A percentile compares a stretch with the other conserved stretches of the same genome.
Conservation (phyloP, 2,888 invertebrate species). For the Serrognathus titanus region DNA sequence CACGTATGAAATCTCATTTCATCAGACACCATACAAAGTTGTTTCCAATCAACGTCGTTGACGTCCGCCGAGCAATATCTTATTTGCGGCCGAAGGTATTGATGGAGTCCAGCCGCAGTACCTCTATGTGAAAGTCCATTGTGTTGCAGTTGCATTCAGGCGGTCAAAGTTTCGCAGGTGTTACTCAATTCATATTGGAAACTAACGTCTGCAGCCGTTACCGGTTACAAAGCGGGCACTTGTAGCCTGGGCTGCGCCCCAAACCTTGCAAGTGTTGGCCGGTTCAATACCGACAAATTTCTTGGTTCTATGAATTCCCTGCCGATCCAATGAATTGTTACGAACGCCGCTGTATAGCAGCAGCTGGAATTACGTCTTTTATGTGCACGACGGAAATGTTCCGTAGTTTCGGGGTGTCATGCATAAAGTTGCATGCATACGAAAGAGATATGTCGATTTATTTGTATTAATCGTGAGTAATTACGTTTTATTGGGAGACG, state of each 20-base stretch:
- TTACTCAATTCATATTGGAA: constrained; percentile 30
- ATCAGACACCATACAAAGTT: constrained; percentile 10
- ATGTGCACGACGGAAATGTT: constrained; percentile 3
- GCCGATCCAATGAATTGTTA: constrained; percentile 2
- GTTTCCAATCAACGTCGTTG: constrained; percentile 13
- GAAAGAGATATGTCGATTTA: not conserved
- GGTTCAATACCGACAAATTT: constrained; percentile 1
- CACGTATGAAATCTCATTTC: not conserved
- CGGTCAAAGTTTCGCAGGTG: constrained; percentile 42
- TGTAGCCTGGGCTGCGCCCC: not conserved
- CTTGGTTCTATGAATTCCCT: constrained; percentile 1
- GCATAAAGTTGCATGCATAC: not conserved
- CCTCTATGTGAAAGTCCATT: constrained; percentile 20
- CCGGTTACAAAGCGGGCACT: not conserved
- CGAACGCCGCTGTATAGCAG: not conserved
- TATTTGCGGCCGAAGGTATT: constrained; percentile 21
- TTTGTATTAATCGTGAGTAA: not conserved
- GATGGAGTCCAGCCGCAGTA: constrained; percentile 25
- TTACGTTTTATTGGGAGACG: not conserved
- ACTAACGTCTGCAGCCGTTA: constrained; percentile 1
- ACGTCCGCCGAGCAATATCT: constrained; percentile 10
- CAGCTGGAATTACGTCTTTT: not conserved
- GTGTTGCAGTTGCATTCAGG: constrained; percentile 25
- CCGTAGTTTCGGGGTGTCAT: not conserved
- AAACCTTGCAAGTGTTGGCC: constrained; percentile 1